phyloP scores from a whole-genome alignment of 2,113 vertebrate genomes.

The Motacilla tschutschensis region DNA sequence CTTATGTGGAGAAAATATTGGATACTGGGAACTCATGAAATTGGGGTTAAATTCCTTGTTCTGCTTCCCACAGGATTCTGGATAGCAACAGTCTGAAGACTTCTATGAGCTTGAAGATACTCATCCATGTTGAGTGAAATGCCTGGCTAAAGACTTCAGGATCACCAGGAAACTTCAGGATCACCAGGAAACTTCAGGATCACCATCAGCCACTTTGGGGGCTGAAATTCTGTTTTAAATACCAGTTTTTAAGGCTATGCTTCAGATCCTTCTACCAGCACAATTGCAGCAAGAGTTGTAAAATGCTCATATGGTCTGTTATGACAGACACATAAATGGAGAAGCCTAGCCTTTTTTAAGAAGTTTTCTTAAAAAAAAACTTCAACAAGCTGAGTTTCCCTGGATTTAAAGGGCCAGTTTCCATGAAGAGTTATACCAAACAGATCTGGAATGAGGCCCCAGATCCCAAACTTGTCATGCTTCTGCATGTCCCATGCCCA shows the following conservation, averaged over 20 bases:
- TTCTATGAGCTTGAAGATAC: not conserved
- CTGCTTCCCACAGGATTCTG: not conserved
- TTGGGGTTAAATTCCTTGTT: not conserved
- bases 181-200: not conserved
- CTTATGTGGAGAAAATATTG: not conserved
- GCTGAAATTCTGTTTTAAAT: not conserved
- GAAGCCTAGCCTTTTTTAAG: not conserved
- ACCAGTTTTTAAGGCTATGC: not conserved
- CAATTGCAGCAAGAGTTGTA: not conserved
- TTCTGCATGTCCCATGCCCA: not conserved
- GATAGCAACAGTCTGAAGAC: not conserved
- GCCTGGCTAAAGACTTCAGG: not conserved
- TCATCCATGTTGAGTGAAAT: not conserved
- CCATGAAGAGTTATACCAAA: not conserved
- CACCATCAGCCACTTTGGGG: not conserved
- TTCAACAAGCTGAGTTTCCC: not conserved
- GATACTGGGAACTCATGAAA: rapidly evolving
- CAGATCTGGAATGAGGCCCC: not conserved
- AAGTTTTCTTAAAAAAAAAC: not conserved
- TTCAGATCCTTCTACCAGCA: not conserved
- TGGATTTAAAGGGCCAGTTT: not conserved
- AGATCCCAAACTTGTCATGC: rapidly evolving
- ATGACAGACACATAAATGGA: not conserved
- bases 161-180: not conserved
- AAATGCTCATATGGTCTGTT: not conserved